phyloP scores from a whole-genome alignment of 2,113 vertebrate species.

The cattle (Bos taurus) region ARS-UCD2.0 NC_037343.1:46811001-46811500 shows the following conservation, averaged over 20 bases:
- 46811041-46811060: accelerated
- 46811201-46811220: accelerated
- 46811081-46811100: not conserved
- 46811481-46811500: accelerated
- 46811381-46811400: not conserved
- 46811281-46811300: not conserved
- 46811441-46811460: not conserved
- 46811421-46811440: too few species aligned
- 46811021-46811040: too few species aligned
- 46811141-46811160: accelerated
- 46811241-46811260: not conserved
- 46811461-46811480: accelerated
- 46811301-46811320: not conserved
- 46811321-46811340: not conserved
- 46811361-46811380: not conserved
- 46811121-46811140: not conserved
- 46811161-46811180: not conserved
- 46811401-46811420: not conserved
- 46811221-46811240: accelerated
- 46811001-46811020: not conserved
- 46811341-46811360: too few species aligned
- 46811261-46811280: accelerated
- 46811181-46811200: not conserved
- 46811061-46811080: not conserved
- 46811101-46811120: accelerated